phyloP scores from a whole-genome alignment of 2,888 invertebrate species.

The Sipha maydis region DNA sequence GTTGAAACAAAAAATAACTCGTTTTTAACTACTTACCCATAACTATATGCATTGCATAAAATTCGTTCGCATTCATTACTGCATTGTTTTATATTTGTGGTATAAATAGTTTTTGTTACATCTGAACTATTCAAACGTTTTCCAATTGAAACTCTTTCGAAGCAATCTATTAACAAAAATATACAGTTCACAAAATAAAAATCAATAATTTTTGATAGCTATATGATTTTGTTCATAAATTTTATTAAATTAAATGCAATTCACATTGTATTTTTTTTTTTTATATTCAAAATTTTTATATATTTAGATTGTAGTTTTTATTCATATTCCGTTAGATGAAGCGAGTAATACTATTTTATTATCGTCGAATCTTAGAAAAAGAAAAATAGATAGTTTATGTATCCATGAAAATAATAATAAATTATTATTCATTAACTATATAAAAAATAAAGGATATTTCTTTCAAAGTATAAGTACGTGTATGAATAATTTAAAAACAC shows the following conservation, averaged over 20 bases:
- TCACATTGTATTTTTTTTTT: no score
- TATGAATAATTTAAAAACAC: not conserved
- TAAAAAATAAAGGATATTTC: no score
- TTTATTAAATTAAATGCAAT: no score
- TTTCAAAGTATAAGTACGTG: not conserved
- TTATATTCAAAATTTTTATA: no score
- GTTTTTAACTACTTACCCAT: constrained; percentile 70
- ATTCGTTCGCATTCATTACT: constrained; percentile 75
- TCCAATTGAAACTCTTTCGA: constrained; percentile 75
- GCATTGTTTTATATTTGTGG: constrained; percentile 73
- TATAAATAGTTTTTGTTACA: constrained; percentile 73
- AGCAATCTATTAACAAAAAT: constrained; percentile 71
- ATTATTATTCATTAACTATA: no score
- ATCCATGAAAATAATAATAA: no score
- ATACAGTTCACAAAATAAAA: not conserved
- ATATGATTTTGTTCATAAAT: not conserved
- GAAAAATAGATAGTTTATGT: no score
- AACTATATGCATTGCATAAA: constrained; percentile 74
- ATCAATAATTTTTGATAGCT: not conserved
- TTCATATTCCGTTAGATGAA: no score
- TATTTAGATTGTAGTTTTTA: no score
- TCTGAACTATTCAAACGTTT: constrained; percentile 73
- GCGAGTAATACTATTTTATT: no score
- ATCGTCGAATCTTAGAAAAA: no score
- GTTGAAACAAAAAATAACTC: not conserved